Conservation (phyloP, 2,113 vertebrate species). For the Felis catus region F.catus_Fca126_mat1.0 CM031420.1:14917501-14918000, state of each 20-base stretch:
- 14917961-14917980: background rate
- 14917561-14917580: constrained; percentile 78
- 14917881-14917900: background rate
- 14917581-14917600: constrained; percentile 73
- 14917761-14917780: background rate
- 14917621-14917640: constrained; percentile 73
- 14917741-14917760: constrained; percentile 28
- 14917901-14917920: background rate
- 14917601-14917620: constrained; percentile 62
- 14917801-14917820: background rate
- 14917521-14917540: constrained; percentile 53
- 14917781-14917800: background rate
- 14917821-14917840: background rate
- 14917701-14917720: constrained; percentile 79
- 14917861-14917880: background rate
- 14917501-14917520: background rate
- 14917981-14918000: background rate
- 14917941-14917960: background rate
- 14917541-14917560: constrained; percentile 75
- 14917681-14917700: constrained; percentile 82
- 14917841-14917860: background rate
- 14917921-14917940: background rate
- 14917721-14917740: constrained; percentile 57
- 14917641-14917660: constrained; percentile 82
- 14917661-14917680: constrained; percentile 82